A percentile compares a stretch with the other conserved stretches of the same genome.
Evolutionary conservation across 1,140 invertebrate genomes (phyloP).

Genomic region (Zaprionus kolodkinae): DNA sequence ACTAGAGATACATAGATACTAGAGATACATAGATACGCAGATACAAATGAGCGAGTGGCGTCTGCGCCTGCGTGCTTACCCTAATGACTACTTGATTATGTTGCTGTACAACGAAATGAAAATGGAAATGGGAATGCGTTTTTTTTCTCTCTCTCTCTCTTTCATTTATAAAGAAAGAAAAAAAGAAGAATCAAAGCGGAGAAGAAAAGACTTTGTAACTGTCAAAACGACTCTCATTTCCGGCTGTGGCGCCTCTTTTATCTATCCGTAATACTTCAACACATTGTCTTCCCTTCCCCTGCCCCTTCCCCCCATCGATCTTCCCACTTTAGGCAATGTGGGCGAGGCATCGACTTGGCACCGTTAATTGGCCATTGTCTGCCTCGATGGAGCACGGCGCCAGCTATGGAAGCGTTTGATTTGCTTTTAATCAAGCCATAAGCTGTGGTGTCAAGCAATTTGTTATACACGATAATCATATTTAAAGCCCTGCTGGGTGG

Average conservation of each 20-base stretch:
- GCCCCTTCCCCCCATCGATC: neutral
- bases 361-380: conserved; percentile 39
- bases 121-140: conserved; percentile 36
- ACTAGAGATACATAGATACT: conserved; percentile 6
- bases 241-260: conserved; percentile 75
- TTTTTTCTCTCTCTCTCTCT: neutral
- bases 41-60: conserved; percentile 11
- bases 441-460: conserved; percentile 67
- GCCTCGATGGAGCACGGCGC: neutral
- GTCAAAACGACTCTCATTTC: conserved; percentile 61
- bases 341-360: conserved; percentile 47
- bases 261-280: conserved; percentile 46
- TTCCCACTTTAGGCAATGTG: conserved; percentile 24
- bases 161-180: neutral
- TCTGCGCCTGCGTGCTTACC: conserved; percentile 46
- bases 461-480: conserved; percentile 49
- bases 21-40: conserved; percentile 13
- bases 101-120: conserved; percentile 28
- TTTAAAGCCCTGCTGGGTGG: conserved; percentile 13
- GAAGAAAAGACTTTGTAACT: conserved; percentile 59
- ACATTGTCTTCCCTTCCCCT: conserved; percentile 35
- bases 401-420: conserved; percentile 60
- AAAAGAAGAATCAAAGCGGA: conserved; percentile 24
- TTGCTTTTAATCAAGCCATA: conserved; percentile 64
- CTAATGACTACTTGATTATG: conserved; percentile 77